Evolutionary conservation across 2,888 invertebrate genomes (phyloP), one percentile per base, ranked within the genome.

Genomic region (Smittia aterrima): DNA sequence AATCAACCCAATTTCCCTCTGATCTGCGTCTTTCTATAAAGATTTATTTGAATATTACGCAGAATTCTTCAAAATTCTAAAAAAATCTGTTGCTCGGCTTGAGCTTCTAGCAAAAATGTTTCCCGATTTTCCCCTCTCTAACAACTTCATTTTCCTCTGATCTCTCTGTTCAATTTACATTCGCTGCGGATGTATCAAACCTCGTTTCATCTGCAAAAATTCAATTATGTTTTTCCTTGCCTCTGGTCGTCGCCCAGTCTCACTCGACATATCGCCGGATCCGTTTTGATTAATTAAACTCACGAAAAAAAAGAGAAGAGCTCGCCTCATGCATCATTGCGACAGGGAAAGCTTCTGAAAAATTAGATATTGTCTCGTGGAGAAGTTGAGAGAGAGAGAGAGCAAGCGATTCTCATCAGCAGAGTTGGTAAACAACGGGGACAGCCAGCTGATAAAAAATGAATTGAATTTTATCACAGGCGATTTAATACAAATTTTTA

Each of bases 391-490:
- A n/a, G 40, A 58, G 24, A n/a, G n/a, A n/a, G n/a, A n/a, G n/a
- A n/a, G n/a, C n/a, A n/a, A n/a, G n/a, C n/a, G n/a, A n/a, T 53
- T 11, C 24, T 32, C 47, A 54, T 25, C 9, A 67, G 13, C 24
- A 22, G 70, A 47, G 70, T 54, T 40, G 41, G 20, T 20, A 40
- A 67, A 40, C 20, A 67, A 67, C n/a, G 38, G 40, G 27, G 41
- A 67, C 67, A 67, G 32, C 62, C 38, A 32, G 27, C 62, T 72
- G 72, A 72, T 72, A 72, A 72, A 74, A 74, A 74, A 66, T 74
- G 64, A 74, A 74, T 74, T 74, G 74, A 74, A 74, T 74, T 74
- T 74, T 74, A 74, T 74, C 74, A 66, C 74, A 74, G 66, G 47
- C 66, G 66, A 66, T 74, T 66, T 74, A 74, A 66, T 66, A 64